These are phyloP conservation scores for Enteromius radiatus DNA, from an alignment of 2,797 vertebrate genomes.

Conservation along the genomic window DNA sequence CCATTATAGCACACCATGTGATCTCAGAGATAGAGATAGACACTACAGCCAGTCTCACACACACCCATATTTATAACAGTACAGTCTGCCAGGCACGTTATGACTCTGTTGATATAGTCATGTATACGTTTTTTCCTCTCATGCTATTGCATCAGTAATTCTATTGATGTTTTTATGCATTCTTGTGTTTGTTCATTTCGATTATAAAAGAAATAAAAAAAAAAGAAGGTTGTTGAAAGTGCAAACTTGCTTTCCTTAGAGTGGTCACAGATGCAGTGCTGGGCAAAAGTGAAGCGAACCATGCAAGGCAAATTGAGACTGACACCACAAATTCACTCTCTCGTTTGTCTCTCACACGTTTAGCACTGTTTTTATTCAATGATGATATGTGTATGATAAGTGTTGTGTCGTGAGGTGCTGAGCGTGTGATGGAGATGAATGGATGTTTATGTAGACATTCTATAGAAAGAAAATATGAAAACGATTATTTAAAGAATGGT, in stretches of 20 bases:
- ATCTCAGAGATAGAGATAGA: neutral
- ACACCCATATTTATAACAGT: slow-evolving; percentile 4
- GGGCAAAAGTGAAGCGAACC: neutral
- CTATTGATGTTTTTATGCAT: neutral
- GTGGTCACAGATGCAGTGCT: neutral
- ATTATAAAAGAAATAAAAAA: neutral
- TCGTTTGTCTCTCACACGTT: neutral
- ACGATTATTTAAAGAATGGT: neutral
- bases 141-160: neutral
- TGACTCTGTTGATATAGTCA: neutral
- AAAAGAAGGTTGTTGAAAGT: neutral
- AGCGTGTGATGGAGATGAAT: neutral
- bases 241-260: neutral
- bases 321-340: neutral
- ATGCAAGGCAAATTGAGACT: neutral
- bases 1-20: slow-evolving; percentile 16
- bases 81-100: slow-evolving; percentile 1
- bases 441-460: neutral
- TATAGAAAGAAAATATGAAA: neutral
- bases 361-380: neutral
- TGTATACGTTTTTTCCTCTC: neutral
- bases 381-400: neutral
- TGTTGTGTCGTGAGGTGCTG: neutral
- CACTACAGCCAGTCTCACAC: slow-evolving; percentile 12
- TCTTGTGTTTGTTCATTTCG: neutral